Evolutionary conservation across 2,113 vertebrate genomes (phyloP), one percentile per base, ranked within the genome.

Genomic region (Coryphaenoides rupestris): DNA sequence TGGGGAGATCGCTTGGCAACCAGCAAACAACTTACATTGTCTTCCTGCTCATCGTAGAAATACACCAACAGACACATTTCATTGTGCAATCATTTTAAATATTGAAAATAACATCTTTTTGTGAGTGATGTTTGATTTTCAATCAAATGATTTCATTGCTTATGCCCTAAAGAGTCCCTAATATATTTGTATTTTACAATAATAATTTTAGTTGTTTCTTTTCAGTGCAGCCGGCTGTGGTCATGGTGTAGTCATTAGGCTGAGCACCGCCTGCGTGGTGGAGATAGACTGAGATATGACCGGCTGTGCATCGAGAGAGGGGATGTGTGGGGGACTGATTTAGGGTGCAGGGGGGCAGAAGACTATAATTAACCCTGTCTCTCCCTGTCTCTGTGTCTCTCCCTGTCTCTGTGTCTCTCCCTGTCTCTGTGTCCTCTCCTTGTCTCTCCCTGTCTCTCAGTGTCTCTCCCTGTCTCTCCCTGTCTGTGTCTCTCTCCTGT

Each of bases 341-440:
- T 90, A 84, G 87, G 77, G 81, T 78, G 71, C 79, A 73, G 74
- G 85, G 84, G 84, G 84, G 78, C 75, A 84, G 78, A 85, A 50
- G 77, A 76, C 82, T 90, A 89, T 91, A 91, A 91, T 92, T 92
- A 91, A 90, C 91, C 90, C 87, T n/a, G n/a, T n/a, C n/a, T 92
- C 88, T 91, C 89, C 69, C 87, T 85, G 77, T 87, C 86, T 81
- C 89, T 89, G 83, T 89, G n/a, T n/a, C n/a, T n/a, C n/a, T n/a
- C n/a, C n/a, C n/a, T n/a, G n/a, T n/a, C 86, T 88, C n/a, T n/a
- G n/a, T n/a, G n/a, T n/a, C n/a, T n/a, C n/a, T n/a, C n/a, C n/a
- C n/a, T n/a, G n/a, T n/a, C n/a, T n/a, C n/a, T n/a, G n/a, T n/a
- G n/a, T n/a, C n/a, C n/a, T 92, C 88, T 91, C 89, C 69, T 86